Conservation (phyloP, 2,888 invertebrate species). For the Micropterix aruncella region DNA sequence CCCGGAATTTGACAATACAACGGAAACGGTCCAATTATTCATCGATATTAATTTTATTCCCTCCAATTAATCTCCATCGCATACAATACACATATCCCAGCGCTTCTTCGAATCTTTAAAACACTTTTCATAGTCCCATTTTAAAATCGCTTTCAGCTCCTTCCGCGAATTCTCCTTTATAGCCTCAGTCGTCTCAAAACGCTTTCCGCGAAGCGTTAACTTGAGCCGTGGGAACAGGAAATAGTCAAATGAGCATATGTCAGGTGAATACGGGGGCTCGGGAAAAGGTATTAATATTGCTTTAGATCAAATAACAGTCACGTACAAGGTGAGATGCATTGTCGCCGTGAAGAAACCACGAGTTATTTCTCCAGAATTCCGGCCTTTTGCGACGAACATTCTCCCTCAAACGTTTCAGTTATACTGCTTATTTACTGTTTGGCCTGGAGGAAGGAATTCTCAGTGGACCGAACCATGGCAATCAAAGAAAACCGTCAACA, state of each 20-base stretch:
- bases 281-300: neutral
- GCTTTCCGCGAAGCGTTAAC: too few species aligned
- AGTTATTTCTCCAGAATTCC: neutral
- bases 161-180: too few species aligned
- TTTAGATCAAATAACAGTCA: neutral
- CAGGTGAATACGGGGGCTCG: neutral
- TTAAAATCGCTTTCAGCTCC: too few species aligned
- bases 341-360: neutral
- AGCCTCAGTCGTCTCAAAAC: too few species aligned
- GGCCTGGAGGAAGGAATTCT: neutral
- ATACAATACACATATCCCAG: too few species aligned
- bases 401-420: neutral
- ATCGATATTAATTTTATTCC: too few species aligned
- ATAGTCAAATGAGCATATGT: neutral
- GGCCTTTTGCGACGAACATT: constrained; percentile 1
- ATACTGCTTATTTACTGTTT: neutral
- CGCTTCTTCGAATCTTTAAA: neutral
- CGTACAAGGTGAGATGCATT: neutral
- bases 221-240: too few species aligned
- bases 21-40: too few species aligned
- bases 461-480: neutral
- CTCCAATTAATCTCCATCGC: neutral
- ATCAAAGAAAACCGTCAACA: too few species aligned
- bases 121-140: neutral
- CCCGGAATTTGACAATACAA: too few species aligned